phyloP scores from a whole-genome alignment of 2,888 invertebrate species.

The Drosophila mimetica region DNA sequence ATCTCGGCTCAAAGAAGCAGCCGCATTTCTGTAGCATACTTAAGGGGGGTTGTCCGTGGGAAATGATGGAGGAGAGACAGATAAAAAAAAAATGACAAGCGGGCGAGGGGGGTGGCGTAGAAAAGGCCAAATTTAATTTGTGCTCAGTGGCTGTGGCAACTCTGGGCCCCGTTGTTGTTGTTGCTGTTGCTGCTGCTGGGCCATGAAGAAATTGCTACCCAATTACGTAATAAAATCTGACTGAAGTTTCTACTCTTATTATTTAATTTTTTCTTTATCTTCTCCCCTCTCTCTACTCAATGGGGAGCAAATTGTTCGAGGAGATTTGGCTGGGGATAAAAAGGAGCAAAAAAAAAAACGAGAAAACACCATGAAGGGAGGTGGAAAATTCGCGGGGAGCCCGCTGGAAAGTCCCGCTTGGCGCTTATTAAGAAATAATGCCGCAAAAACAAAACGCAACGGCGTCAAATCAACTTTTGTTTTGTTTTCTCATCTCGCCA shows the following conservation, averaged over 20 bases:
- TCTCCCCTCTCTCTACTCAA: constrained; percentile 6
- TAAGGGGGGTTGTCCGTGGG: constrained; percentile 20
- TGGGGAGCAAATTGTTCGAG: constrained; percentile 21
- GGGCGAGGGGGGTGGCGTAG: constrained; percentile 7
- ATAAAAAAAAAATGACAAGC: constrained; percentile 14
- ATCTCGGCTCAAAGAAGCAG: constrained; percentile 30
- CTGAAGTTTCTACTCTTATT: constrained; percentile 76
- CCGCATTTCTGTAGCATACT: constrained; percentile 42
- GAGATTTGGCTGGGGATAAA: constrained; percentile 10
- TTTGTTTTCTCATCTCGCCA: constrained; percentile 27
- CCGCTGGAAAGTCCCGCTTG: constrained; percentile 25
- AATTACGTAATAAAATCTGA: constrained; percentile 79
- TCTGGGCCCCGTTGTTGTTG: constrained; percentile 23
- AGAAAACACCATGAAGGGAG: constrained; percentile 6
- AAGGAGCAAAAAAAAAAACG: not conserved
- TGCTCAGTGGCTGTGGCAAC: constrained; percentile 62
- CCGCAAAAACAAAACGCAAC: constrained; percentile 71
- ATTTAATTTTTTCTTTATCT: constrained; percentile 75
- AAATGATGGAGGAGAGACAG: constrained; percentile 16
- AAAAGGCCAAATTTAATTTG: constrained; percentile 75
- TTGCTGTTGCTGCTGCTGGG: constrained; percentile 30
- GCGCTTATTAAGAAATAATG: constrained; percentile 68
- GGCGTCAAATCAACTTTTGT: constrained; percentile 75
- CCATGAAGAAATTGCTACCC: constrained; percentile 77
- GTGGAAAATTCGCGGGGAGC: constrained; percentile 2